Conservation (phyloP, 64 coral and sea anemone genomes). For the Stichodactyla helianthus region DNA sequence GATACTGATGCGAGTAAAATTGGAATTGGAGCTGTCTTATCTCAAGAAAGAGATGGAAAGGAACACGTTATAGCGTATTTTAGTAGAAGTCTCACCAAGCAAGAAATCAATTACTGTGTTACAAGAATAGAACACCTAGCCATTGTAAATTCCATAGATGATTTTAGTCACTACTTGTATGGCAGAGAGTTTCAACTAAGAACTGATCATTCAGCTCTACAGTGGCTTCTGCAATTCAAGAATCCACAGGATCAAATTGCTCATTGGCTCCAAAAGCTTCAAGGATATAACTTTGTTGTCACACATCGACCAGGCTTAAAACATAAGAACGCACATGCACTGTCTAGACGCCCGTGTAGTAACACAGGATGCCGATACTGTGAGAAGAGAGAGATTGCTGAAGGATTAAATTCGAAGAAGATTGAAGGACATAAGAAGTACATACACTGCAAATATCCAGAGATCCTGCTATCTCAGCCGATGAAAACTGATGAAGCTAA, state of each 20-base stretch:
- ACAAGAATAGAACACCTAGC: constrained; percentile 19
- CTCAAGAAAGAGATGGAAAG: constrained; percentile 21
- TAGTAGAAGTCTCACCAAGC: background rate
- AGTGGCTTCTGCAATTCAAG: constrained; percentile 37
- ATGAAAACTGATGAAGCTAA: background rate
- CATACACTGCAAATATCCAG: background rate
- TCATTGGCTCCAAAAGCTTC: constrained; percentile 19
- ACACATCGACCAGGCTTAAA: background rate
- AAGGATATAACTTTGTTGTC: constrained; percentile 28
- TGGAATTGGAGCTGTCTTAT: constrained; percentile 28
- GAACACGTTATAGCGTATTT: constrained; percentile 38
- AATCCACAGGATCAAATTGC: constrained; percentile 2
- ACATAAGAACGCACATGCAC: background rate
- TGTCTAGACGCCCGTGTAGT: constrained; percentile 5
- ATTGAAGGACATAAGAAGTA: background rate
- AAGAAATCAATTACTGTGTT: constrained; percentile 37
- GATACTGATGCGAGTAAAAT: constrained; percentile 17
- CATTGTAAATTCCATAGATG: constrained; percentile 27
- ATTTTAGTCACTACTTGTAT: constrained; percentile 31
- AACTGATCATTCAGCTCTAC: constrained; percentile 32
- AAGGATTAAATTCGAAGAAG: background rate
- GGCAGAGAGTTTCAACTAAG: constrained; percentile 2
- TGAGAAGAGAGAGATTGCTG: background rate
- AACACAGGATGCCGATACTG: background rate
- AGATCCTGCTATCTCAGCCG: background rate